These are phyloP conservation scores for Cyanoramphus novaezelandiae DNA, from an alignment of 2,113 vertebrate genomes.

Conservation along the genomic window DNA sequence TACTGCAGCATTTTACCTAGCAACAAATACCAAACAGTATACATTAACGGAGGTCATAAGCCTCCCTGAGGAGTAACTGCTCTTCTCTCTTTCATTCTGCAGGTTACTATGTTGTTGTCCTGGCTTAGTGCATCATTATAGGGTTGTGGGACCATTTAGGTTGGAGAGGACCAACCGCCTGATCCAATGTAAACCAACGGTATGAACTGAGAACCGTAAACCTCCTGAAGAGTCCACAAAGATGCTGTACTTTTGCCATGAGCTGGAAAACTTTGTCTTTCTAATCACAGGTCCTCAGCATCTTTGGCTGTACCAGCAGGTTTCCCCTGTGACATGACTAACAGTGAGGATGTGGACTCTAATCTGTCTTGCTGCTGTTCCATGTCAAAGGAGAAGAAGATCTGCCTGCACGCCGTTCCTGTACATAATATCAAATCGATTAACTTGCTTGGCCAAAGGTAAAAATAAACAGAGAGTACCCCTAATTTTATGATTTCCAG, in stretches of 20 bases:
- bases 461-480: neutral
- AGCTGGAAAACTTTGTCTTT: neutral
- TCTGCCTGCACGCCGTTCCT: slow-evolving; percentile 68
- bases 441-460: neutral
- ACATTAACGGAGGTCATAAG: neutral
- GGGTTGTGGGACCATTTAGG: neutral
- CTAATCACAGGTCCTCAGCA: neutral
- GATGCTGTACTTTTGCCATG: neutral
- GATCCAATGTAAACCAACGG: neutral
- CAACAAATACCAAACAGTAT: neutral
- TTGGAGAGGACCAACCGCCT: neutral
- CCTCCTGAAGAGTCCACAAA: neutral
- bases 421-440: slow-evolving; percentile 7
- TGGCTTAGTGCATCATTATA: neutral
- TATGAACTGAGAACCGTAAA: neutral
- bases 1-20: neutral
- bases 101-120: neutral
- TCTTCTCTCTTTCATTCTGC: neutral
- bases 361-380: slow-evolving; percentile 25
- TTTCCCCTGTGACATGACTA: neutral
- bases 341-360: neutral
- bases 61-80: neutral
- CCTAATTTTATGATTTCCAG: neutral
- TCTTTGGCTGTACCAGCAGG: neutral
- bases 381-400: slow-evolving; percentile 64